A percentile compares a stretch with the other conserved stretches of the same genome.
Conservation (phyloP, 2,113 vertebrate species). For the Gadus chalcogrammus region DNA sequence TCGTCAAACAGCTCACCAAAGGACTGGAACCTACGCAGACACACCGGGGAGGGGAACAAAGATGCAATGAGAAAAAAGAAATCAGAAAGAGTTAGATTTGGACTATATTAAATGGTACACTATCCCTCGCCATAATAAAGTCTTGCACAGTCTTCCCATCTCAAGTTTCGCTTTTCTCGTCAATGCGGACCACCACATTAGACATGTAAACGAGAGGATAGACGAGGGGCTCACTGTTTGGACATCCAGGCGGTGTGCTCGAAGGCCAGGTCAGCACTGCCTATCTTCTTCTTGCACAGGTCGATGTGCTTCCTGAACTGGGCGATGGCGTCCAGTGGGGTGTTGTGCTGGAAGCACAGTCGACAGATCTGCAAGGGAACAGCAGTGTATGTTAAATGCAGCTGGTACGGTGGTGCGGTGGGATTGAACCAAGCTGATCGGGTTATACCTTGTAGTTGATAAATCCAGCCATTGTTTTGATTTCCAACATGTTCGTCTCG, state of each 20-base stretch:
- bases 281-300: slow-evolving; percentile 96
- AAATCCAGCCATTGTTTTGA: slow-evolving; percentile 98
- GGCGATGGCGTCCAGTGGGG: slow-evolving; percentile 92
- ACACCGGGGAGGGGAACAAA: not conserved
- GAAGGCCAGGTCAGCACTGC: slow-evolving; percentile 91
- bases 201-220: not conserved
- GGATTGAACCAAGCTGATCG: not conserved
- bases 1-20: slow-evolving; percentile 98
- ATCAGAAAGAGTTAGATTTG: too few species aligned
- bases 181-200: too few species aligned
- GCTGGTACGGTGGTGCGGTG: not conserved
- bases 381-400: not conserved
- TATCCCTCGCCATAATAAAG: too few species aligned
- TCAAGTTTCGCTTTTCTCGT: too few species aligned
- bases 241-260: slow-evolving; percentile 98
- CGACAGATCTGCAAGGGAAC: slow-evolving; percentile 83
- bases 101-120: too few species aligned
- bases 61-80: not conserved
- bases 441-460: slow-evolving; percentile 93
- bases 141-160: too few species aligned
- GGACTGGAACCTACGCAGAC: slow-evolving; percentile 84
- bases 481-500: slow-evolving; percentile 97
- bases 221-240: slow-evolving; percentile 83
- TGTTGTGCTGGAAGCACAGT: slow-evolving; percentile 97
- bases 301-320: slow-evolving; percentile 98